phyloP scores from a whole-genome alignment of 2,113 vertebrate species.

The Scomber colias region DNA sequence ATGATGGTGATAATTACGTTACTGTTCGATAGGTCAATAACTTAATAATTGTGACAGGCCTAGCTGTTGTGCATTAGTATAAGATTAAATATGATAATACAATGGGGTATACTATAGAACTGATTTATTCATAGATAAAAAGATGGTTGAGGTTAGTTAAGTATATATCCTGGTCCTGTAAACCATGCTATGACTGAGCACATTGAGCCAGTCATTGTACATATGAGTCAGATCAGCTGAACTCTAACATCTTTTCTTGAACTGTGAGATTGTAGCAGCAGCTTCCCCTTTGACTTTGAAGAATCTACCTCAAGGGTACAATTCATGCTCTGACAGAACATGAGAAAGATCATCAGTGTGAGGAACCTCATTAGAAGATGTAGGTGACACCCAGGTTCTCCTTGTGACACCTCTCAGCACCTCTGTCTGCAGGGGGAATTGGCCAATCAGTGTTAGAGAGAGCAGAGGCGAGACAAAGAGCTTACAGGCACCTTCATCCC shows the following conservation, averaged over 20 bases:
- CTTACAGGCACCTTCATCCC: constrained; percentile 38
- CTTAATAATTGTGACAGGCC: too few relatives aligned
- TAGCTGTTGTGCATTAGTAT: background rate
- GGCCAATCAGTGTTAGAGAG: constrained; percentile 41
- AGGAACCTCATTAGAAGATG: constrained; percentile 38
- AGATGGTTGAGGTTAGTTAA: background rate
- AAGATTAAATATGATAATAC: background rate
- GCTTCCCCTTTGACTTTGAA: constrained; percentile 24
- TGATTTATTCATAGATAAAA: background rate
- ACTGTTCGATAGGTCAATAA: too few relatives aligned
- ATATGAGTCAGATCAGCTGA: constrained; percentile 11
- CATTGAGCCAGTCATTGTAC: background rate
- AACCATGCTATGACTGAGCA: background rate
- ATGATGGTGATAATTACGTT: too few relatives aligned
- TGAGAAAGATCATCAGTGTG: constrained; percentile 27
- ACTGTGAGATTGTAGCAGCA: constrained; percentile 1
- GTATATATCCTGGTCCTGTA: background rate
- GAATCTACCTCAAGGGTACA: constrained; percentile 12
- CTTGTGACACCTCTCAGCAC: constrained; percentile 24
- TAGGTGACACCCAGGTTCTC: constrained; percentile 36
- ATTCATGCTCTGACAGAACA: constrained; percentile 36
- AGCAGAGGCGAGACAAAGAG: constrained; percentile 39
- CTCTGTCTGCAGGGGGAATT: constrained; percentile 30
- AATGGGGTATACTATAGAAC: too few relatives aligned
- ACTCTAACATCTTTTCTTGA: constrained; percentile 4